Conservation (phyloP, 2,113 vertebrate genomes). For the Alexandromys fortis region DNA sequence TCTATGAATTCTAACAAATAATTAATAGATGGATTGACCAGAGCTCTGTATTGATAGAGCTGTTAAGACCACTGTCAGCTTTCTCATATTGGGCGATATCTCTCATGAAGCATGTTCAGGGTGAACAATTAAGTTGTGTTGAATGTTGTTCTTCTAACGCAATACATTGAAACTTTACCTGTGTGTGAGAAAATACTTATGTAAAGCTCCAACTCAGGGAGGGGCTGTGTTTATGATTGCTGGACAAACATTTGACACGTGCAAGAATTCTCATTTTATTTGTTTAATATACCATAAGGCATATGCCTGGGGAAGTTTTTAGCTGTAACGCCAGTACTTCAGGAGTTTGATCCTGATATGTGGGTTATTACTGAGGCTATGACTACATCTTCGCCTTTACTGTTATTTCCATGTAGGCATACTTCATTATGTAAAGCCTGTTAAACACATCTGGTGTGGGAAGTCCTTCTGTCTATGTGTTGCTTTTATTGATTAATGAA, state of each 20-base stretch:
- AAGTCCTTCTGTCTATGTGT: too few relatives aligned
- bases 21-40: background rate
- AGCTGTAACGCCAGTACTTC: background rate
- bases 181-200: background rate
- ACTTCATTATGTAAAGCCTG: background rate
- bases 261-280: background rate
- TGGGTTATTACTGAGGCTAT: background rate
- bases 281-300: background rate
- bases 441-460: background rate
- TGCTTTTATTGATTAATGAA: too few relatives aligned
- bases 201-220: background rate
- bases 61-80: background rate
- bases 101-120: background rate
- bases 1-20: background rate
- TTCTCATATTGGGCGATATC: background rate
- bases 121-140: background rate
- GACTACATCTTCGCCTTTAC: background rate
- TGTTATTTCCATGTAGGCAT: background rate
- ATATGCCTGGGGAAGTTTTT: background rate
- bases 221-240: background rate
- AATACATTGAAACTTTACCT: background rate
- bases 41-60: background rate
- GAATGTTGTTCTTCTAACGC: background rate
- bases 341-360: background rate
- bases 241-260: background rate